Conservation (phyloP, 92 coral and sea anemone species). For the Porites divaricata region DNA sequence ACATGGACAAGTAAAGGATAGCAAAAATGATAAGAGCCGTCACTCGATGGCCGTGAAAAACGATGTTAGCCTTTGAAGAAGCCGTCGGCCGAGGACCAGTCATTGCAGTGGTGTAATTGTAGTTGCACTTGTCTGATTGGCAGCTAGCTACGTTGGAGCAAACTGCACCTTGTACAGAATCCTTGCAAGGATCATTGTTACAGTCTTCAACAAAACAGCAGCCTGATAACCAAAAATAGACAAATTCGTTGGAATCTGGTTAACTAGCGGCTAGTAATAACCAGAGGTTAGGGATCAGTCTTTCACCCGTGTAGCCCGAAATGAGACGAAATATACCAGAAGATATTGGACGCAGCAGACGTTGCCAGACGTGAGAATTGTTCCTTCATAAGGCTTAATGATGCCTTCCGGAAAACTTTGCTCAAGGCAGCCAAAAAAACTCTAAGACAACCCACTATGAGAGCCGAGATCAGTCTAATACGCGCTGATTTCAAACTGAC, state of each 20-base stretch:
- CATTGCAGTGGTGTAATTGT: not conserved
- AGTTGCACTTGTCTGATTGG: slow-evolving; percentile 41
- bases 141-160: slow-evolving; percentile 51
- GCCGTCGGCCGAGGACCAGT: not conserved
- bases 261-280: not conserved
- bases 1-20: not conserved
- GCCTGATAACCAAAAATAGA: slow-evolving; percentile 1
- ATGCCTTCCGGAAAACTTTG: no score
- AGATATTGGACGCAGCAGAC: no score
- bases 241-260: not conserved
- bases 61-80: not conserved
- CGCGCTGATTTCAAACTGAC: no score
- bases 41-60: not conserved
- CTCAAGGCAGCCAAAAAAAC: no score
- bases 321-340: no score
- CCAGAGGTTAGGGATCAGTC: not conserved
- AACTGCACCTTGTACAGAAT: not conserved
- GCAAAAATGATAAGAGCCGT: not conserved
- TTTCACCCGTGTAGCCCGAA: no score
- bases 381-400: no score
- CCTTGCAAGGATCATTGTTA: slow-evolving; percentile 24
- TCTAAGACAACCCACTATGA: no score
- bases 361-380: no score
- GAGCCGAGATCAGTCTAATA: no score
- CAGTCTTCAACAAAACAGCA: slow-evolving; percentile 44